A percentile compares a stretch with the other conserved stretches of the same genome.
phyloP scores from a whole-genome alignment of 2,113 vertebrate genomes.

The Salvator merianae region DNA sequence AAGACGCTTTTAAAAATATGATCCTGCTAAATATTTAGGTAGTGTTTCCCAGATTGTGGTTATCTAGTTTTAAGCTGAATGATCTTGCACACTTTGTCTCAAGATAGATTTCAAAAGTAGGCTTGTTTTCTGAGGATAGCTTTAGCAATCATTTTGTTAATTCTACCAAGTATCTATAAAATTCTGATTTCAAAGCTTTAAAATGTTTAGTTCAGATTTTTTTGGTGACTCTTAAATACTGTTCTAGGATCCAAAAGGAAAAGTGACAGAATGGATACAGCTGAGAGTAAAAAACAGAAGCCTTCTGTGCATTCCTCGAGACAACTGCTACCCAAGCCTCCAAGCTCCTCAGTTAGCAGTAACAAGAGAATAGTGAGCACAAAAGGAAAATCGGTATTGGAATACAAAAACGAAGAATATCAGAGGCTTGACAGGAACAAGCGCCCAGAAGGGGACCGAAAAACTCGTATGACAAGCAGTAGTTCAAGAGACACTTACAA shows the following conservation, averaged over 20 bases:
- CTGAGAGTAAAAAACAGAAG: constrained; percentile 87
- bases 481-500: constrained; percentile 79
- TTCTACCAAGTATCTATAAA: neutral
- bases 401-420: constrained; percentile 87
- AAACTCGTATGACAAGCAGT: constrained; percentile 74
- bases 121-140: neutral
- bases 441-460: constrained; percentile 79
- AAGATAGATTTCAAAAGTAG: neutral
- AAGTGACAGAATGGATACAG: constrained; percentile 83
- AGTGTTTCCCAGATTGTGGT: neutral
- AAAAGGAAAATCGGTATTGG: constrained; percentile 71
- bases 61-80: neutral
- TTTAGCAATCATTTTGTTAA: neutral
- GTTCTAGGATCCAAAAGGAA: constrained; percentile 92
- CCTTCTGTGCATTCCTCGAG: constrained; percentile 82
- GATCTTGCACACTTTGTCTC: neutral
- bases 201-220: constrained; percentile 28
- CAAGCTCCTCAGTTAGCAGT: constrained; percentile 78
- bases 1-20: too few species aligned
- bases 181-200: too few species aligned
- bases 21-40: neutral
- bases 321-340: constrained; percentile 82
- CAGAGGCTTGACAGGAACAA: constrained; percentile 83
- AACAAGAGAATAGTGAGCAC: constrained; percentile 81
- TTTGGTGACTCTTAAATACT: neutral